Conservation (phyloP, 2,888 invertebrate species). For the Acheta domesticus region DNA sequence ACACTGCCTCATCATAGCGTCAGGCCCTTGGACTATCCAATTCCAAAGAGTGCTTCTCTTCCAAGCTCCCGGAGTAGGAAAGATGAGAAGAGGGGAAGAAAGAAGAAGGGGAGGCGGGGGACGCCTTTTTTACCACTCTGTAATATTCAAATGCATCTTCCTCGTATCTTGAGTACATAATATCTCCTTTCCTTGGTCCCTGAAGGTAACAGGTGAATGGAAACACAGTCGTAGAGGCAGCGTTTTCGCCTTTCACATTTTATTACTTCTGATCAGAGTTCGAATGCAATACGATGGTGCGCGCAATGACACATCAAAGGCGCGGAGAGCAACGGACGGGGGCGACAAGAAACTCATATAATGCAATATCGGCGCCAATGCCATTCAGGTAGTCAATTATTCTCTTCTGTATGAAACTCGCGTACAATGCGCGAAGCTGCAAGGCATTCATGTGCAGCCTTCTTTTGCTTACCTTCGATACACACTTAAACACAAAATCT, state of each 20-base stretch:
- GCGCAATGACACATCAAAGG: background rate
- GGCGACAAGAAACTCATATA: too few relatives aligned
- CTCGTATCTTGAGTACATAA: constrained; percentile 20
- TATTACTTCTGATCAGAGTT: constrained; percentile 18
- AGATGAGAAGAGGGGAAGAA: constrained; percentile 21
- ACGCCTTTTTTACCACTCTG: constrained; percentile 32
- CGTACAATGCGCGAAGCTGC: too few relatives aligned
- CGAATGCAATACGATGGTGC: background rate
- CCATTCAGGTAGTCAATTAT: too few relatives aligned
- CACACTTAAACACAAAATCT: too few relatives aligned
- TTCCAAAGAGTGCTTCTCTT: constrained; percentile 1
- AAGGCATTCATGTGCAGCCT: too few relatives aligned
- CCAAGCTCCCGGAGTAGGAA: background rate
- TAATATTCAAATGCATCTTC: constrained; percentile 37
- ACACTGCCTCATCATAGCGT: constrained; percentile 9
- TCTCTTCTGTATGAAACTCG: too few relatives aligned
- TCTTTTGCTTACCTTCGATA: too few relatives aligned
- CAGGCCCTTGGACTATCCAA: background rate
- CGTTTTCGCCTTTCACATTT: background rate
- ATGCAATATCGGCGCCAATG: too few relatives aligned
- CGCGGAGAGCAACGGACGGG: background rate
- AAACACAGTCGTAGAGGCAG: background rate
- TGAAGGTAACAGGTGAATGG: background rate
- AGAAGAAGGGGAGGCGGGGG: constrained; percentile 18
- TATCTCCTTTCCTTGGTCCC: constrained; percentile 46